Evolutionary conservation across 2,113 vertebrate genomes (phyloP).

Genomic region (Burhinus oedicnemus): DNA sequence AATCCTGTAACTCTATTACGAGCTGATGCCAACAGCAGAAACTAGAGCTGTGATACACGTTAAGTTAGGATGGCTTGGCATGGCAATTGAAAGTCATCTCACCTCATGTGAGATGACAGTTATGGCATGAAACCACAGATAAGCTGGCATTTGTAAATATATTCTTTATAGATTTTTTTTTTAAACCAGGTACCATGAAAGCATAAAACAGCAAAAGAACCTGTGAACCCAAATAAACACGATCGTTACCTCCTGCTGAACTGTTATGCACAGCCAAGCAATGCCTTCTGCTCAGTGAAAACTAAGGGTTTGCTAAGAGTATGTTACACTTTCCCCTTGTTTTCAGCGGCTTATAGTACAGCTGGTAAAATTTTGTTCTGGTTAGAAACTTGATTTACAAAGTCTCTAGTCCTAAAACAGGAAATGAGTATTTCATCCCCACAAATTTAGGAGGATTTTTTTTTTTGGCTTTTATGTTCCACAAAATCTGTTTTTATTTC

Average conservation of each 20-base stretch:
- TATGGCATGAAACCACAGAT: constrained; percentile 62
- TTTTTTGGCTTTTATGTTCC: constrained; percentile 50
- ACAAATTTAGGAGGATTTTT: constrained; percentile 48
- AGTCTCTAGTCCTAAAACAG: constrained; percentile 54
- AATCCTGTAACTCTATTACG: constrained; percentile 29
- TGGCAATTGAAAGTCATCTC: constrained; percentile 49
- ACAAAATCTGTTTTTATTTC: constrained; percentile 56
- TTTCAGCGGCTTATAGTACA: background rate
- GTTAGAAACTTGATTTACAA: constrained; percentile 46
- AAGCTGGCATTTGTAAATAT: constrained; percentile 56
- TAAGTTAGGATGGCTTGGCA: constrained; percentile 23
- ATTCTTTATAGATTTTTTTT: constrained; percentile 34
- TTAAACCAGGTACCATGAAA: constrained; percentile 48
- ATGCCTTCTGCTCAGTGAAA: constrained; percentile 20
- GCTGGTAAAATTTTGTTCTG: constrained; percentile 63
- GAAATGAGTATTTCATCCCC: constrained; percentile 64
- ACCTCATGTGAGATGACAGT: constrained; percentile 63
- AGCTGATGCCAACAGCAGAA: constrained; percentile 38
- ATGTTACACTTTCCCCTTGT: background rate
- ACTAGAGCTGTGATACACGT: constrained; percentile 17
- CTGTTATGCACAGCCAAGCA: background rate
- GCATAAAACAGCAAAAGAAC: constrained; percentile 44
- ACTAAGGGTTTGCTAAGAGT: background rate
- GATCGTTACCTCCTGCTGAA: constrained; percentile 26
- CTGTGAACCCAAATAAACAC: constrained; percentile 57